These are phyloP conservation scores for Astropecten irregularis DNA, from an alignment of 53 echinoderm and acorn worm species.

Conservation along the genomic window DNA sequence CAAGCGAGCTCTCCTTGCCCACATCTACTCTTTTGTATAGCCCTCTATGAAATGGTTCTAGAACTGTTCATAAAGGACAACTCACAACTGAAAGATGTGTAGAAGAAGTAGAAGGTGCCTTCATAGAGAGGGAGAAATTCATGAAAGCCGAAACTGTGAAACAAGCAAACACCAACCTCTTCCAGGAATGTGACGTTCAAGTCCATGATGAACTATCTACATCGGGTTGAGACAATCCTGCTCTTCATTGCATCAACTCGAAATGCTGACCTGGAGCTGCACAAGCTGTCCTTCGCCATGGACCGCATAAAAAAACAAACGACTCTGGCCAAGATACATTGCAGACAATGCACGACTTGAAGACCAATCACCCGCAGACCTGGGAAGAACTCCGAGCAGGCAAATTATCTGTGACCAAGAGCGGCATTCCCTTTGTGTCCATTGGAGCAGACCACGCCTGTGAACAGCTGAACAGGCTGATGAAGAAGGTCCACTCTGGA, in stretches of 20 bases:
- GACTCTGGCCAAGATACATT: conserved; percentile 69
- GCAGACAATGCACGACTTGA: conserved; percentile 62
- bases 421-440: conserved; percentile 64
- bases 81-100: conserved; percentile 54
- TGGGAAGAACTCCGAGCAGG: conserved; percentile 46
- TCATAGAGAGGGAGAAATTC: conserved; percentile 32
- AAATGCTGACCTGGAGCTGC: conserved; percentile 49
- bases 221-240: conserved; percentile 57
- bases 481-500: conserved; percentile 60
- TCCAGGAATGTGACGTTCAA: conserved; percentile 67
- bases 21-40: conserved; percentile 58
- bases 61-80: conserved; percentile 70
- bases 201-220: conserved; percentile 69
- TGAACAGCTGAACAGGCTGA: conserved; percentile 55
- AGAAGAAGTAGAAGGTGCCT: conserved; percentile 51
- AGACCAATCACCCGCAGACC: conserved; percentile 30
- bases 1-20: conserved; percentile 63
- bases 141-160: conserved; percentile 46
- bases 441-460: conserved; percentile 62
- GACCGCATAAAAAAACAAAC: conserved; percentile 69
- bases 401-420: conserved; percentile 66
- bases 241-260: conserved; percentile 55
- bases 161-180: conserved; percentile 32
- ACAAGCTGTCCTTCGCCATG: conserved; percentile 55
- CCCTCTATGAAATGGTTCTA: conserved; percentile 65